Evolutionary conservation across 2,888 invertebrate species (phyloP).

Genomic region (Nipponacmea schrenckii): DNA sequence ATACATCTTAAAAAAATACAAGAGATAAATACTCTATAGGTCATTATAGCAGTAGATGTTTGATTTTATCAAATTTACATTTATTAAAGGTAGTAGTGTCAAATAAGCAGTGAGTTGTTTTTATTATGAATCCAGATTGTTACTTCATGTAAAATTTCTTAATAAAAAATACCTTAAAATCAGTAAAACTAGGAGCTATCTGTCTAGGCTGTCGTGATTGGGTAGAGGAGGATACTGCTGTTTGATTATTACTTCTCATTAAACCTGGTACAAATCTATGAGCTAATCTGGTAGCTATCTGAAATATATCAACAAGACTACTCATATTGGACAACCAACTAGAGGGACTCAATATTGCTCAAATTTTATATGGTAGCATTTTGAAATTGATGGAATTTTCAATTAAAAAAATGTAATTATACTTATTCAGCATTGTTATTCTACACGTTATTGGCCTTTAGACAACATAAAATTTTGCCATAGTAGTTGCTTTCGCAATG

Average conservation of each 20-base stretch:
- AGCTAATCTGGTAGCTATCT: constrained; percentile 48
- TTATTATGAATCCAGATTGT: too few relatives aligned
- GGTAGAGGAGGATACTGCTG: constrained; percentile 3
- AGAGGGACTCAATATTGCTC: neutral
- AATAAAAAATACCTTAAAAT: constrained; percentile 52
- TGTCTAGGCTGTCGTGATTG: constrained; percentile 13
- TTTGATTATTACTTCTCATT: constrained; percentile 20
- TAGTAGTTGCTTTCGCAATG: too few relatives aligned
- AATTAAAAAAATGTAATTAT: neutral
- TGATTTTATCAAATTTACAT: too few relatives aligned
- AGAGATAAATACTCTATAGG: too few relatives aligned
- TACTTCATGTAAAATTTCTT: too few relatives aligned
- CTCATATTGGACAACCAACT: neutral
- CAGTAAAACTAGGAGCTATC: constrained; percentile 36
- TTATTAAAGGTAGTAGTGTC: too few relatives aligned
- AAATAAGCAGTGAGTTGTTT: too few relatives aligned
- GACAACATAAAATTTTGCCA: too few relatives aligned
- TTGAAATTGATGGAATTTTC: neutral
- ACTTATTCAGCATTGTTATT: too few relatives aligned
- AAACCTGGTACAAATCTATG: constrained; percentile 40
- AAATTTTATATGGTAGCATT: neutral
- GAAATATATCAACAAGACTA: constrained; percentile 10
- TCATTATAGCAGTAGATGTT: too few relatives aligned
- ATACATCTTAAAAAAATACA: too few relatives aligned
- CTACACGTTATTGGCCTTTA: too few relatives aligned